Conservation (phyloP, 2,888 invertebrate genomes). For the Fabriciana adippe region DNA sequence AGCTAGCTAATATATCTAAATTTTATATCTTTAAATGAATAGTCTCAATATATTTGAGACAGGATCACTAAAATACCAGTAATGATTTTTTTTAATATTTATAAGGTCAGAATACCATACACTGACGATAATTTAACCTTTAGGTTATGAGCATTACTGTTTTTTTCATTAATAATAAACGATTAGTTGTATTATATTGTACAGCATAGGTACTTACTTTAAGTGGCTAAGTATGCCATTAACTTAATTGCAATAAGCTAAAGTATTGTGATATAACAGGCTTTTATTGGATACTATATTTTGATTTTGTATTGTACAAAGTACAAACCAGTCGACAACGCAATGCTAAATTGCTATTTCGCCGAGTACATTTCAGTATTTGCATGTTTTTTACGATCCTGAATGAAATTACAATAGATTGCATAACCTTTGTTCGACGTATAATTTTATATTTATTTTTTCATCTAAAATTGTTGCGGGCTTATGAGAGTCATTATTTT, state of each 20-base stretch:
- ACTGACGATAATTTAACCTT: slow-evolving; percentile 6
- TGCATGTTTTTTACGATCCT: background rate
- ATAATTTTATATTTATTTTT: slow-evolving; percentile 10
- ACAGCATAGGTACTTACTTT: background rate
- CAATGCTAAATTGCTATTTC: background rate
- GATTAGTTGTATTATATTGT: background rate
- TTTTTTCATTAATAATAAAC: slow-evolving; percentile 16
- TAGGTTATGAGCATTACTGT: background rate
- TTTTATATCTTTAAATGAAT: too few relatives aligned
- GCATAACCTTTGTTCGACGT: background rate
- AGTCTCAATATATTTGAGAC: too few relatives aligned
- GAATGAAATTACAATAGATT: background rate
- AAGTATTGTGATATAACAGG: slow-evolving; percentile 11
- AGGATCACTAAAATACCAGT: too few relatives aligned
- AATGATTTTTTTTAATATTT: too few relatives aligned
- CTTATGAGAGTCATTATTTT: slow-evolving; percentile 38
- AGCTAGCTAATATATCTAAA: too few relatives aligned
- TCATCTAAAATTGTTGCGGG: slow-evolving; percentile 19
- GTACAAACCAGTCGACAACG: background rate
- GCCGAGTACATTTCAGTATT: background rate
- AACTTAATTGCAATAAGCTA: slow-evolving; percentile 22
- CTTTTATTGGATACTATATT: background rate
- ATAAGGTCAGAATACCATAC: background rate
- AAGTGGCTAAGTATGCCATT: slow-evolving; percentile 15
- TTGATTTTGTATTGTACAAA: background rate